Evolutionary conservation across 2,113 vertebrate species (phyloP), one percentile per base, ranked within the genome.

Genomic region (Pachypanchax playfairii): DNA sequence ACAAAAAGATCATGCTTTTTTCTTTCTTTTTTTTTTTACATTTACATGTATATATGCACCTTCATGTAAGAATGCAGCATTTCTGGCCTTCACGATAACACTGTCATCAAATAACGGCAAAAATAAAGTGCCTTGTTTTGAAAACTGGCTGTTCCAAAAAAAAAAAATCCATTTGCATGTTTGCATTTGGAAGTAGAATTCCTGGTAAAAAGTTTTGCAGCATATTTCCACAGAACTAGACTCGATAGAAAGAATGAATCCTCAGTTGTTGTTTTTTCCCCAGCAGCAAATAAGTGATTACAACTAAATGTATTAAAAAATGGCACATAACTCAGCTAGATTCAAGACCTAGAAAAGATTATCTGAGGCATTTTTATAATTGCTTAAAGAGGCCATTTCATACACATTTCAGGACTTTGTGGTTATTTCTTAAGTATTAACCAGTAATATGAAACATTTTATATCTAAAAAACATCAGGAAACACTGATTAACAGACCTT

Each of bases 51-150:
- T 68, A 71, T 53, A 70, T 57, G 72, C 70, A 79, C 72, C 82
- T 73, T 77, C 71, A 79, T 56, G 55, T 64, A 75, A 81, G 60
- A 82, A 82, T 77, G 81, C 71, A 85, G 79, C 79, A 84, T 85
- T 83, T 82, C 82, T 71, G 73, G 50, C 77, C 76, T 84, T 90
- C 79, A 88, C 66, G 70, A 87, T 50, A 82, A 77, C 33, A 81
- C 53, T 62, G 70, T 62, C 63, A 63, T 70, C 46, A 77, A 63
- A 60, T 69, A 70, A 77, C 67, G 75, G 77, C 76, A 73, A 77
- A 84, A 87, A 87, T 93, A 92, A 92, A 93, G 91, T 91, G 90
- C 91, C 86, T 85, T 90, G 80, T 72, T 75, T 63, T 86, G 74
- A 70, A 84, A 79, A 88, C 71, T 9, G 33, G 65, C 73, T 70